Evolutionary conservation across 2,797 vertebrate genomes (phyloP), one percentile per base, ranked within the genome.

Genomic region (Luscinia megarhynchos): DNA sequence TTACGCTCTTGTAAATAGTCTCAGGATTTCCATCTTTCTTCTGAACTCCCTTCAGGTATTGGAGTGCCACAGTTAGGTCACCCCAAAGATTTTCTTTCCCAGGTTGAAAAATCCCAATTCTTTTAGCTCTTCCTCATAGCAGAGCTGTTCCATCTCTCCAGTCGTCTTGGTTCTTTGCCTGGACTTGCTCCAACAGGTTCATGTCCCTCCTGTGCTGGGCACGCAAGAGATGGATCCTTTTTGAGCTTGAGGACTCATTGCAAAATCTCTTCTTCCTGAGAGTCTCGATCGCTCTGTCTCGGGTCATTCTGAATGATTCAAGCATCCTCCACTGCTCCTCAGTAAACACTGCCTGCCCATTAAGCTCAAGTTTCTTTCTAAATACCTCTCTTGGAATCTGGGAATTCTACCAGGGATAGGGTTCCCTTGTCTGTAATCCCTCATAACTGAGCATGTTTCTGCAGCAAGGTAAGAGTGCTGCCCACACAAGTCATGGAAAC

Each of bases 241-340:
- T 40, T 7, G 19, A 58, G 15, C 77, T n/a, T 29, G 19, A 48
- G 43, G 53, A 80, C 19, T 58, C 54, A 34, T 18, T 21, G 9
- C 15, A 29, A 50, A 80, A 40, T 22, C 45, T 68, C 54, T 41
- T 50, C 53, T 41, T 34, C 54, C 54, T 23, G 15, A 58, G 36
- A 55, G 22, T 34, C 45, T 41, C 4, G 0, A 29, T 19, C 3
- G 3, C 29, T n/a, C 3, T 12, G 8, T 34, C 45, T 24, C 30
- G 10, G 24, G 13, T 36, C 55, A 51, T 59, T 81, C 54, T 41
- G n/a, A 34, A 34, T 16, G 20, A 34, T 20, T 43, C 36, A 30
- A 30, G 30, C 30, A 30, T 29, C 54, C 30, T 50, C 36, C 54
- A 34, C 30, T 34, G 78, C 64, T 69, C 64, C 55, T 51, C 45